phyloP scores from a whole-genome alignment of 2,888 invertebrate genomes.

The Antitype chi region DNA sequence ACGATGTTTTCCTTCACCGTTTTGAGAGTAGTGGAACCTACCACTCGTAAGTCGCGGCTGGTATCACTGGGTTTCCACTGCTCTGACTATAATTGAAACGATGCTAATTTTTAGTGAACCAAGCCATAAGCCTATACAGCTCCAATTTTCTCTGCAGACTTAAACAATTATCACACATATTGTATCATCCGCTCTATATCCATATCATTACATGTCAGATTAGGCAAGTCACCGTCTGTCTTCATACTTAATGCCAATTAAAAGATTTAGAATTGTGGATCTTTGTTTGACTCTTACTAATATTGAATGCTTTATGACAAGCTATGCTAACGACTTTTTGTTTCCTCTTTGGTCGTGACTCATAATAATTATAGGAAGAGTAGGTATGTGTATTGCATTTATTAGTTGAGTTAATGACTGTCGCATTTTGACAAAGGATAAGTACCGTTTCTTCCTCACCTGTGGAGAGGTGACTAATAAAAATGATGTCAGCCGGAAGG shows the following conservation, averaged over 20 bases:
- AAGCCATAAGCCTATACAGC: too few species aligned
- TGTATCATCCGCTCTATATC: constrained; percentile 74
- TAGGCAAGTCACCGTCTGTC: constrained; percentile 90
- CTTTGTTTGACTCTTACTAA: constrained; percentile 88
- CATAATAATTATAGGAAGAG: constrained; percentile 35
- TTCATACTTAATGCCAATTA: constrained; percentile 90
- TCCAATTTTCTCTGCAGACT: too few species aligned
- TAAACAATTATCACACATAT: background rate
- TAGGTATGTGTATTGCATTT: constrained; percentile 26
- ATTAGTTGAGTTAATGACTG: constrained; percentile 12
- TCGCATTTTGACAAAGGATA: constrained; percentile 22
- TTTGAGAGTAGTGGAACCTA: too few species aligned
- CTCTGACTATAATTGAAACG: too few species aligned
- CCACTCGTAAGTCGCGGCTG: too few species aligned
- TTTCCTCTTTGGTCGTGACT: constrained; percentile 49
- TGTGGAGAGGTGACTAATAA: constrained; percentile 11
- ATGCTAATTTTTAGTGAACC: background rate
- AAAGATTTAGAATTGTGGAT: constrained; percentile 89
- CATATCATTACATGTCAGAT: constrained; percentile 82
- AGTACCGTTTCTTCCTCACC: constrained; percentile 29
- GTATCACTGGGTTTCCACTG: too few species aligned
- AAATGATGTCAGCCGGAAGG: constrained; percentile 7
- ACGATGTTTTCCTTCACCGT: too few species aligned
- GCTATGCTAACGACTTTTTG: constrained; percentile 48
- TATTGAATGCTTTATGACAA: constrained; percentile 71